Evolutionary conservation across 1,140 invertebrate genomes (phyloP).

Genomic region (Lucilia cuprina): DNA sequence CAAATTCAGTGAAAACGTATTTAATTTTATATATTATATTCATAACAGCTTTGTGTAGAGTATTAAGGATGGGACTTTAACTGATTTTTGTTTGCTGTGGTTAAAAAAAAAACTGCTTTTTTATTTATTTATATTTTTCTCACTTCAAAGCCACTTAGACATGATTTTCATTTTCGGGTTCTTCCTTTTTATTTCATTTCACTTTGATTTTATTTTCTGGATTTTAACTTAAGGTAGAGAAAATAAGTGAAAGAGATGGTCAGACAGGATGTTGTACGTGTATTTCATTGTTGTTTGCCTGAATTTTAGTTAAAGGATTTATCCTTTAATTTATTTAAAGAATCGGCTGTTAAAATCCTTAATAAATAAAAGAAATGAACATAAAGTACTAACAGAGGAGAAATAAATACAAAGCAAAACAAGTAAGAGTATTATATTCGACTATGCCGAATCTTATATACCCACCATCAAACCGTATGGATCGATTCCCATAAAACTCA

Average conservation of each 20-base stretch:
- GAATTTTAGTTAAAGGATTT: neutral
- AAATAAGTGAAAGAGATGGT: neutral
- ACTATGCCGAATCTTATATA: too few species aligned
- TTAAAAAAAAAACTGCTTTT: neutral
- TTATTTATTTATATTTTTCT: conserved; percentile 29
- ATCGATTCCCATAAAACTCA: too few species aligned
- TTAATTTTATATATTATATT: too few species aligned
- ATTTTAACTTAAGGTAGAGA: neutral
- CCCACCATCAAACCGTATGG: too few species aligned
- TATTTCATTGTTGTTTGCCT: neutral
- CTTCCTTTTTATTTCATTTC: neutral
- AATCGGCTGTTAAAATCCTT: neutral
- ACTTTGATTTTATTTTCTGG: neutral
- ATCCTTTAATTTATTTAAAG: conserved; percentile 25
- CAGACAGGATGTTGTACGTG: neutral
- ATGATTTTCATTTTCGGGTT: conserved; percentile 8
- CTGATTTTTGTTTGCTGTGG: neutral
- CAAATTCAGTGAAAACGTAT: too few species aligned
- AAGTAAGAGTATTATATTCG: too few species aligned
- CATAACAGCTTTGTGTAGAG: too few species aligned
- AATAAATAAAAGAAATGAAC: neutral
- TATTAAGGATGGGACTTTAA: too few species aligned
- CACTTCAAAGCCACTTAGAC: conserved; percentile 21
- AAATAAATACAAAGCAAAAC: neutral
- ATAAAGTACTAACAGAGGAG: neutral